Percentiles rank a stretch among this genome's conserved stretches.
These are phyloP conservation scores for Oasisia sp. DNA, from an alignment of 2,888 invertebrate genomes.

Conservation along the genomic window DNA sequence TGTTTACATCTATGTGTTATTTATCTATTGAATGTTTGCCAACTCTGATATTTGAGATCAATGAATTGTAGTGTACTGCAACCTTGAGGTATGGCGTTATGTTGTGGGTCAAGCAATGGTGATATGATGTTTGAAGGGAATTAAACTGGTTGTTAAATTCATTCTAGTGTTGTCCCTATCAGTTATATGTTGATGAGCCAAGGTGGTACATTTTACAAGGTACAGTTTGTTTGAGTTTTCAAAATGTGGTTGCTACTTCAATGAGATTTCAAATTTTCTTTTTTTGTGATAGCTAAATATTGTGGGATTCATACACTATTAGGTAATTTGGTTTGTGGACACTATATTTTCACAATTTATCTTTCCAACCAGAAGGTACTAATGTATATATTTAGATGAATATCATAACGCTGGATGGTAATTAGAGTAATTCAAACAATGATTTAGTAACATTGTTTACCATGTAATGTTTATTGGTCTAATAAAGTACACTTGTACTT, in stretches of 20 bases:
- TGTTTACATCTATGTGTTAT: neutral
- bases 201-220: too few species aligned
- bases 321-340: neutral
- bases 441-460: neutral
- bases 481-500: neutral
- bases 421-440: neutral
- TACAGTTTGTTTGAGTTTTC: too few species aligned
- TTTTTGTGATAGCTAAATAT: neutral
- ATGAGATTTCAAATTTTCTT: neutral
- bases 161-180: neutral
- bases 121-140: neutral
- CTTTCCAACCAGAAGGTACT: neutral
- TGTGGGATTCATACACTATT: neutral
- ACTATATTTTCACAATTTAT: neutral
- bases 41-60: neutral
- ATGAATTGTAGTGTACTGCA: neutral
- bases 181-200: too few species aligned
- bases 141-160: neutral
- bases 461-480: neutral
- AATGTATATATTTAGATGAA: neutral
- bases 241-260: too few species aligned
- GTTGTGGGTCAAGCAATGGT: neutral
- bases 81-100: neutral
- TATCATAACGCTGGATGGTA: neutral
- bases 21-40: slow-evolving; percentile 13